A percentile compares a stretch with the other conserved stretches of the same genome.
These are phyloP conservation scores for Brenthis hecate DNA, from an alignment of 2,888 invertebrate species.

Conservation along the genomic window DNA sequence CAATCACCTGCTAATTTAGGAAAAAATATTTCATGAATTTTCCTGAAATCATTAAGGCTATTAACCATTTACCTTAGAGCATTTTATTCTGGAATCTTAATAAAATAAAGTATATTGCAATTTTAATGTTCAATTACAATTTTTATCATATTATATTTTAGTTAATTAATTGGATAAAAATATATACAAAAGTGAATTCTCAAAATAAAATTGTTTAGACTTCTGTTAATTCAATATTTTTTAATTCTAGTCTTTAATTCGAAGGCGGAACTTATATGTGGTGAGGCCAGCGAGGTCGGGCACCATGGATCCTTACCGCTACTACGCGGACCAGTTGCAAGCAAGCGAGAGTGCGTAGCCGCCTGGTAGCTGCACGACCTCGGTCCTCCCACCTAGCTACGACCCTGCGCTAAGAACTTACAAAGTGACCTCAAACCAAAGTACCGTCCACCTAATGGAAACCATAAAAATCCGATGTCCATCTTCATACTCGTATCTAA, in stretches of 20 bases:
- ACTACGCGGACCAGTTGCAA: slow-evolving; percentile 77
- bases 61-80: too few species aligned
- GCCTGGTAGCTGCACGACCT: slow-evolving; percentile 23
- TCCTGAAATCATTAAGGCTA: too few species aligned
- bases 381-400: slow-evolving; percentile 37
- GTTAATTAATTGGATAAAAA: too few species aligned
- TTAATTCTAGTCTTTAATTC: slow-evolving; percentile 82
- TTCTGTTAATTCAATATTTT: slow-evolving; percentile 58
- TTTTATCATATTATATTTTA: too few species aligned
- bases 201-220: slow-evolving; percentile 17
- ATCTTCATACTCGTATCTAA: slow-evolving; percentile 70
- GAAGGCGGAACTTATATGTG: slow-evolving; percentile 84
- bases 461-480: slow-evolving; percentile 62
- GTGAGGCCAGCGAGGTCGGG: slow-evolving; percentile 82
- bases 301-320: slow-evolving; percentile 83
- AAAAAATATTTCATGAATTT: too few species aligned
- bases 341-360: slow-evolving; percentile 53
- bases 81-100: too few species aligned
- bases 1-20: too few species aligned
- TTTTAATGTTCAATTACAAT: too few species aligned
- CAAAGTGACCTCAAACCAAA: slow-evolving; percentile 78
- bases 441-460: slow-evolving; percentile 66
- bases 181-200: neutral
- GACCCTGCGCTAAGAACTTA: slow-evolving; percentile 51
- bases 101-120: too few species aligned